Percentiles rank a stretch among this genome's conserved stretches.
These are phyloP conservation scores for Hermatobates lingyangjiaoensis DNA, from an alignment of 1,140 invertebrate genomes.

Conservation along the genomic window DNA sequence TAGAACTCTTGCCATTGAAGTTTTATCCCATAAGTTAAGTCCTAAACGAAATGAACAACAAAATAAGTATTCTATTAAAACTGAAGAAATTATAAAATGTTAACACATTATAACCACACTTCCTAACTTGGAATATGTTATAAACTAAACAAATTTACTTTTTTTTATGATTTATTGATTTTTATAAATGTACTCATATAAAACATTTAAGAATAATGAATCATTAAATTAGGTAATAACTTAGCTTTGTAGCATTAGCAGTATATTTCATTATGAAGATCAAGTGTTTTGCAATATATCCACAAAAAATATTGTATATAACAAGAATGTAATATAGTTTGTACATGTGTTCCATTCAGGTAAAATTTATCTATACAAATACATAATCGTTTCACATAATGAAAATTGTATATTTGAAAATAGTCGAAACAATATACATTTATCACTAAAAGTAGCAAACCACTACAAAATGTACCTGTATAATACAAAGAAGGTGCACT, in stretches of 20 bases:
- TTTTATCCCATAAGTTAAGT: conserved; percentile 47
- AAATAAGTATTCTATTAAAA: conserved; percentile 25
- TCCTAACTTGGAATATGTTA: background rate
- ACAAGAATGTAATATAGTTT: too few species aligned
- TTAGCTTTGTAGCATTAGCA: too few species aligned
- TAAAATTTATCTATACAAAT: background rate
- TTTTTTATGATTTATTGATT: background rate
- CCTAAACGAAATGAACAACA: conserved; percentile 24
- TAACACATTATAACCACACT: background rate
- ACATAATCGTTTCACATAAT: background rate
- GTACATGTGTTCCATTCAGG: too few species aligned
- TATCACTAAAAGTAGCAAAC: background rate
- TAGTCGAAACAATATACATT: background rate
- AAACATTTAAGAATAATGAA: background rate
- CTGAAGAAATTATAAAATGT: conserved; percentile 3
- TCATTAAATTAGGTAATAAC: background rate
- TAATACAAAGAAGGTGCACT: background rate
- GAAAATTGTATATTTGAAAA: background rate
- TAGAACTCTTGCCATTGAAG: conserved; percentile 50
- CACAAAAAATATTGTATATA: too few species aligned
- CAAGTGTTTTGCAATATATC: too few species aligned
- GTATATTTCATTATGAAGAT: too few species aligned
- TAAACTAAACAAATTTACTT: background rate
- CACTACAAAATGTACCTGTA: conserved; percentile 1
- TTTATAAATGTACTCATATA: background rate